These are phyloP conservation scores for Choristoneura rosaceana DNA, from an alignment of 2,888 invertebrate genomes.

Conservation along the genomic window DNA sequence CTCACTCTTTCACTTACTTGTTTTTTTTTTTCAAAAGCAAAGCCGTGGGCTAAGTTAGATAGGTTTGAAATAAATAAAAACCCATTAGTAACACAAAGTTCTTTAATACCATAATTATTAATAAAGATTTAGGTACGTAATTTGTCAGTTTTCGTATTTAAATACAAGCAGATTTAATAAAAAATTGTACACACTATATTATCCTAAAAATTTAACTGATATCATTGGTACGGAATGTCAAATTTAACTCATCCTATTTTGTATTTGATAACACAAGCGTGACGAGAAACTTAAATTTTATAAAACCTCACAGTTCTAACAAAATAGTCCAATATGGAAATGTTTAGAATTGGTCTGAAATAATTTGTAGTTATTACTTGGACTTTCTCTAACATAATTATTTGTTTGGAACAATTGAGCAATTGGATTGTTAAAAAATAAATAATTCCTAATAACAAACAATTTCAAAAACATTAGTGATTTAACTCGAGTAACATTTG, in stretches of 20 bases:
- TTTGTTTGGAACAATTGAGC: slow-evolving; percentile 12
- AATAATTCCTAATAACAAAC: not conserved
- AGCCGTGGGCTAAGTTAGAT: not conserved
- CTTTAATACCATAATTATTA: slow-evolving; percentile 25
- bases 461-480: not conserved
- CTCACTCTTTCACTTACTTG: no score
- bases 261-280: slow-evolving; percentile 3
- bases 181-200: not conserved
- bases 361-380: no score
- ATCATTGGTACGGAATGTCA: slow-evolving; percentile 39
- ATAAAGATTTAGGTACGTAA: slow-evolving; percentile 19
- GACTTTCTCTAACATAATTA: no score
- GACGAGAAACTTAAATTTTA: not conserved
- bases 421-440: slow-evolving; percentile 8
- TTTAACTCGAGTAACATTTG: not conserved
- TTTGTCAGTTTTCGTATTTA: slow-evolving; percentile 23
- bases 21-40: not conserved
- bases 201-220: slow-evolving; percentile 16
- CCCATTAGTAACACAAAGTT: slow-evolving; percentile 2
- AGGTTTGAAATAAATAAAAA: slow-evolving; percentile 10
- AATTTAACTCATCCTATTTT: slow-evolving; percentile 6
- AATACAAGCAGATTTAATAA: not conserved
- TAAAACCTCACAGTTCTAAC: not conserved
- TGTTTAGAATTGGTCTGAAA: not conserved
- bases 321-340: not conserved